Percentiles rank a stretch among this genome's conserved stretches.
Conservation (phyloP, 2,888 invertebrate species). For the Drosophila formosana region DNA sequence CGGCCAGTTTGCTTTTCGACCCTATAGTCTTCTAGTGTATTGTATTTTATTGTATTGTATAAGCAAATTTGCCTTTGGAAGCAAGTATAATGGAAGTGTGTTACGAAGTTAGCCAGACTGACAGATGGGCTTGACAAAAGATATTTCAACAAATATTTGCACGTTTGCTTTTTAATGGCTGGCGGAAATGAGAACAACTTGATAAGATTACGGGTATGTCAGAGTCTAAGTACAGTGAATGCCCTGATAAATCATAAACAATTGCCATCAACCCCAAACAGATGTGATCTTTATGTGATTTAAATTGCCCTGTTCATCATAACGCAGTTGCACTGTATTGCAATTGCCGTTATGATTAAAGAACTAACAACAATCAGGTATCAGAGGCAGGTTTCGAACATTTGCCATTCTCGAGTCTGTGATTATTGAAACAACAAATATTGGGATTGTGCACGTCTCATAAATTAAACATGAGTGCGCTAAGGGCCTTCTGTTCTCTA, state of each 20-base stretch:
- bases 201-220: constrained; percentile 48
- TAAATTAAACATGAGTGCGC: constrained; percentile 43
- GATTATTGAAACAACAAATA: constrained; percentile 46
- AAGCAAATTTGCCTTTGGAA: constrained; percentile 33
- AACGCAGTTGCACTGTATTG: not conserved
- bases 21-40: not conserved
- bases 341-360: constrained; percentile 29
- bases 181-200: constrained; percentile 46
- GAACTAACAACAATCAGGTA: constrained; percentile 11
- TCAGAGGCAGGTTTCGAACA: constrained; percentile 6
- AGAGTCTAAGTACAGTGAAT: constrained; percentile 16
- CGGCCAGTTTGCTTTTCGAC: constrained; percentile 4
- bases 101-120: constrained; percentile 14
- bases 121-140: constrained; percentile 40
- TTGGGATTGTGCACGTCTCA: constrained; percentile 23
- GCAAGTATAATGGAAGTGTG: constrained; percentile 18
- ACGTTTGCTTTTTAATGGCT: constrained; percentile 23
- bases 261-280: constrained; percentile 1
- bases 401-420: constrained; percentile 17
- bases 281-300: not conserved
- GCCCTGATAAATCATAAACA: constrained; percentile 5
- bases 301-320: not conserved
- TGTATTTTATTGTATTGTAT: constrained; percentile 25
- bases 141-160: constrained; percentile 50
- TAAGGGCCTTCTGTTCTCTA: constrained; percentile 27